These are phyloP conservation scores for Lacanobia wlatinum DNA, from an alignment of 2,888 invertebrate species.

Conservation along the genomic window DNA sequence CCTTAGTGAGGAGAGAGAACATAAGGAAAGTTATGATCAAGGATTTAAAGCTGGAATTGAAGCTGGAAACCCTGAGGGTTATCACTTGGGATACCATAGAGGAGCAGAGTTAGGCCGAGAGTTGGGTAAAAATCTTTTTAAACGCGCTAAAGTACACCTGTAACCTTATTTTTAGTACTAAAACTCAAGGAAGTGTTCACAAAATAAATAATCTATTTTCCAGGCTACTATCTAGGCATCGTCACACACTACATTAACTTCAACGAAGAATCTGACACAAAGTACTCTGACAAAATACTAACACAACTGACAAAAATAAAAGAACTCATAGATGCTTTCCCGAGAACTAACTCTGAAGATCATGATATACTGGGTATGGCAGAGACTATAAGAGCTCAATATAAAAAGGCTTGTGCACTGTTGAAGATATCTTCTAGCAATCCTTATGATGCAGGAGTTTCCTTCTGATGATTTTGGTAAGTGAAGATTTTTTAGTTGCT, in stretches of 20 bases:
- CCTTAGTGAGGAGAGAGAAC: conserved; percentile 92
- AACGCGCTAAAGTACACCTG: background rate
- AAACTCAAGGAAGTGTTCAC: background rate
- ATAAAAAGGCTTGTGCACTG: conserved; percentile 93
- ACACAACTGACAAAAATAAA: conserved; percentile 90
- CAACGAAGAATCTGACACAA: conserved; percentile 71
- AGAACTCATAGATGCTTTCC: conserved; percentile 92
- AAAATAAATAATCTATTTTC: conserved; percentile 50
- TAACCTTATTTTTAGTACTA: background rate
- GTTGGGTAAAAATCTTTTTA: conserved; percentile 82
- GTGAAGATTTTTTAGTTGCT: background rate
- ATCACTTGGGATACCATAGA: conserved; percentile 94
- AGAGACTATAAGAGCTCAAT: conserved; percentile 92
- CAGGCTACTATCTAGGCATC: conserved; percentile 93
- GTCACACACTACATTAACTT: conserved; percentile 87
- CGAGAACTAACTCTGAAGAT: conserved; percentile 91
- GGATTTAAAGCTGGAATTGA: conserved; percentile 92
- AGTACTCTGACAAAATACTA: conserved; percentile 89
- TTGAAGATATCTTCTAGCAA: conserved; percentile 91
- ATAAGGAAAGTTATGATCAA: conserved; percentile 92
- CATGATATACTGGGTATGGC: conserved; percentile 92
- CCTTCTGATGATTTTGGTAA: conserved; percentile 88
- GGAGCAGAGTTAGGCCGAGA: conserved; percentile 94
- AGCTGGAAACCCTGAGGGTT: conserved; percentile 93
- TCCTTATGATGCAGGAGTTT: conserved; percentile 90